Evolutionary conservation across 2,113 vertebrate species (phyloP).

Genomic region (Macquaria australasica): DNA sequence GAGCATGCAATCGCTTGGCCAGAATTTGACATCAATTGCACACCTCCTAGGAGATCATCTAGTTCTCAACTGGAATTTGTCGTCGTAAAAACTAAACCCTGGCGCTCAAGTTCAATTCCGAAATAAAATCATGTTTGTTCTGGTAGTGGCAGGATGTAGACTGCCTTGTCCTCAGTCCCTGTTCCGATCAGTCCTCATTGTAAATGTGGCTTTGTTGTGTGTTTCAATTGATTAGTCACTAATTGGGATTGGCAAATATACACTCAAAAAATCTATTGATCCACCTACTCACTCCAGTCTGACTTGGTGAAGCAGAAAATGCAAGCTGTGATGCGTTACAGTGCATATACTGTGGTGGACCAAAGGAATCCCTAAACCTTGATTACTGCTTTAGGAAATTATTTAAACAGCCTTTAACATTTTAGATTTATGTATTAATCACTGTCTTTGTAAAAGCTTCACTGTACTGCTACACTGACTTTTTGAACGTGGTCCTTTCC

Average conservation of each 20-base stretch:
- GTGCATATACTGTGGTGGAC: not conserved
- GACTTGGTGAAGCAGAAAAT: constrained; percentile 16
- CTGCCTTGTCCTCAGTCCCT: not conserved
- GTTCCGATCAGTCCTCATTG: not conserved
- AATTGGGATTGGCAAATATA: constrained; percentile 34
- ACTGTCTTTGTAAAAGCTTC: not conserved
- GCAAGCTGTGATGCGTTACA: not conserved
- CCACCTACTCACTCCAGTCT: constrained; percentile 5
- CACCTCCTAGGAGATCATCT: constrained; percentile 58
- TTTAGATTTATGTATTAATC: not conserved
- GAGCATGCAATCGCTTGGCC: constrained; percentile 35
- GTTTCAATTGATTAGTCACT: constrained; percentile 22
- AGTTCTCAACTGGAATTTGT: constrained; percentile 51
- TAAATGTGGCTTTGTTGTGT: not conserved
- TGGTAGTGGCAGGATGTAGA: constrained; percentile 18
- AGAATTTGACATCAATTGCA: constrained; percentile 61
- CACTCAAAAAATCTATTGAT: constrained; percentile 42
- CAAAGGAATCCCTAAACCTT: not conserved
- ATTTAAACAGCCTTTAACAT: not conserved
- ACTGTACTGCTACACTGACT: not conserved
- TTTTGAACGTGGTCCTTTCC: not conserved
- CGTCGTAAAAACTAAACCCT: constrained; percentile 27
- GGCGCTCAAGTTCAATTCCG: not conserved
- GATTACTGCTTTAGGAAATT: not conserved
- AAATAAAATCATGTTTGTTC: constrained; percentile 31